phyloP scores from a whole-genome alignment of 2,797 vertebrate genomes.

The Molossus molossus region DNA sequence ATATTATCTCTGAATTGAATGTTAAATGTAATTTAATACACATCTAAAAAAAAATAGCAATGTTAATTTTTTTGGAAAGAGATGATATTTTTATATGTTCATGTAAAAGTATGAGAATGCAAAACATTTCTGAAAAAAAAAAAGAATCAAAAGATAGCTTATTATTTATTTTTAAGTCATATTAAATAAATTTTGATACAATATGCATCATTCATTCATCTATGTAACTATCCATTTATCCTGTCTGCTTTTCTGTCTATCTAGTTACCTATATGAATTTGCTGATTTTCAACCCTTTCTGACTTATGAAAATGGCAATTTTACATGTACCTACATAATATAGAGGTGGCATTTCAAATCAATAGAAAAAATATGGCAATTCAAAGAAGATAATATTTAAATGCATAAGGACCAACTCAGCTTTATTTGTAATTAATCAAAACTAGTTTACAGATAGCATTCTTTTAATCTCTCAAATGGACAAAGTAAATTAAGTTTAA shows the following conservation, averaged over 20 bases:
- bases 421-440: background rate
- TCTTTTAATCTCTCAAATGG: background rate
- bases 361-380: background rate
- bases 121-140: conserved; percentile 36
- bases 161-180: conserved; percentile 2
- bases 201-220: background rate
- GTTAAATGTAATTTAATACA: background rate
- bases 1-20: background rate
- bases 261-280: background rate
- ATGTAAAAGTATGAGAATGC: background rate
- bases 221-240: background rate
- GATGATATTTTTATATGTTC: background rate
- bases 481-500: conserved; percentile 26
- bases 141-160: background rate
- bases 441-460: background rate
- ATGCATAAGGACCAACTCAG: background rate
- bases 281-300: background rate
- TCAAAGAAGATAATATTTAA: conserved; percentile 2
- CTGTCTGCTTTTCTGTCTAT: background rate
- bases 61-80: conserved; percentile 48
- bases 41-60: background rate
- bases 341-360: background rate
- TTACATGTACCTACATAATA: background rate
- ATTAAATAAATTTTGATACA: background rate
- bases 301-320: background rate